Percentiles rank a stretch among this genome's conserved stretches.
These are phyloP conservation scores for Napeogenes sylphis DNA, from an alignment of 2,888 invertebrate species.

Conservation along the genomic window DNA sequence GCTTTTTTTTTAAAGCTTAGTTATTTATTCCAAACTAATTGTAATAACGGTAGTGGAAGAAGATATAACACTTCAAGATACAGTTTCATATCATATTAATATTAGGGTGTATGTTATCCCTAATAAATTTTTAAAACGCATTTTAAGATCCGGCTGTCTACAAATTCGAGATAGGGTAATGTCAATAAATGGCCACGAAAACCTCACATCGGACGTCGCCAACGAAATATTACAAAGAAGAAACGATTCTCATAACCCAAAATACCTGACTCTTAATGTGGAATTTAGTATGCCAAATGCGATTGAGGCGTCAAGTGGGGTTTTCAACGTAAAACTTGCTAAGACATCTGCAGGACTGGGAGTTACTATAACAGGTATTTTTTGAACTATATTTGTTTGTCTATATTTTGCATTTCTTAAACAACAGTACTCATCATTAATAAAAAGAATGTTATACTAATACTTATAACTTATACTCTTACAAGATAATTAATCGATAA, in stretches of 20 bases:
- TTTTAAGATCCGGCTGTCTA: slow-evolving; percentile 81
- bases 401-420: too few species aligned
- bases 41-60: too few species aligned
- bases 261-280: slow-evolving; percentile 86
- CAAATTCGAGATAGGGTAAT: slow-evolving; percentile 90
- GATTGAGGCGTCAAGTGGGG: slow-evolving; percentile 92
- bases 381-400: background rate
- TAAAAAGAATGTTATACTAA: too few species aligned
- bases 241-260: slow-evolving; percentile 75
- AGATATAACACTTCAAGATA: too few species aligned
- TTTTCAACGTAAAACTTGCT: slow-evolving; percentile 92
- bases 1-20: too few species aligned
- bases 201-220: slow-evolving; percentile 79
- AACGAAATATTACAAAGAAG: slow-evolving; percentile 78
- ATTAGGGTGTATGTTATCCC: too few species aligned
- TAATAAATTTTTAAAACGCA: too few species aligned
- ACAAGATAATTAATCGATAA: too few species aligned
- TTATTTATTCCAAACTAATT: too few species aligned
- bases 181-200: slow-evolving; percentile 88
- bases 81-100: too few species aligned
- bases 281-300: slow-evolving; percentile 95
- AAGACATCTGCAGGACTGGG: slow-evolving; percentile 89
- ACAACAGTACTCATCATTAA: too few species aligned
- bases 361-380: slow-evolving; percentile 88
- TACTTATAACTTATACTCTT: too few species aligned